Evolutionary conservation across 2,113 vertebrate genomes (phyloP).

Genomic region (Xerus inauris): DNA sequence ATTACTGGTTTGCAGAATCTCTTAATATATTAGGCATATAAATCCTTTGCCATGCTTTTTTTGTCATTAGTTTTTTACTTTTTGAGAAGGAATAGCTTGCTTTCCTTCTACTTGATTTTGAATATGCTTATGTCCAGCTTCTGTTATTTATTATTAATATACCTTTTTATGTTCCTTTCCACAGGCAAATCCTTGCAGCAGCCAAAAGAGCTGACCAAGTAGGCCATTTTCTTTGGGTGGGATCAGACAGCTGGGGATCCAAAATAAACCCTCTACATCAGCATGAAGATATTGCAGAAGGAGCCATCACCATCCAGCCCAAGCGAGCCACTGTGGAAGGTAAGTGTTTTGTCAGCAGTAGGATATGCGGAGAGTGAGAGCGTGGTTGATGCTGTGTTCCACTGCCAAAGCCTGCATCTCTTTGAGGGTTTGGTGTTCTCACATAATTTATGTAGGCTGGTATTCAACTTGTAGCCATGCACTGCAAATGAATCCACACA

Average conservation of each 20-base stretch:
- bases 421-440: not conserved
- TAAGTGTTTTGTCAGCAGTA: slow-evolving; percentile 73
- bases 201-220: slow-evolving; percentile 93
- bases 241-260: slow-evolving; percentile 98
- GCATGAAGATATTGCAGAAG: slow-evolving; percentile 93
- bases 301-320: slow-evolving; percentile 96
- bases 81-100: not conserved
- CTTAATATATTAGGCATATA: not conserved
- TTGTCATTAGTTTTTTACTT: not conserved
- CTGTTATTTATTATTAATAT: not conserved
- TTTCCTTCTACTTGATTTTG: not conserved
- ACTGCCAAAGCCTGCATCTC: not conserved
- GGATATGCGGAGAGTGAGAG: rapidly evolving
- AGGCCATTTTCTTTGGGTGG: slow-evolving; percentile 97
- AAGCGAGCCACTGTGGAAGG: slow-evolving; percentile 94
- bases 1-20: not conserved
- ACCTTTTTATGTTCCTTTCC: not conserved
- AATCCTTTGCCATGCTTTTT: not conserved
- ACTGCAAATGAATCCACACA: not conserved
- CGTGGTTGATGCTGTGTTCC: rapidly evolving
- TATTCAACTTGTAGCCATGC: not conserved
- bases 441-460: rapidly evolving
- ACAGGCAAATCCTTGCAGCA: slow-evolving; percentile 95
- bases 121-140: rapidly evolving
- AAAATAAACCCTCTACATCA: slow-evolving; percentile 92